Evolutionary conservation across 2,113 vertebrate species (phyloP).

Genomic region (Arizona elegans): DNA sequence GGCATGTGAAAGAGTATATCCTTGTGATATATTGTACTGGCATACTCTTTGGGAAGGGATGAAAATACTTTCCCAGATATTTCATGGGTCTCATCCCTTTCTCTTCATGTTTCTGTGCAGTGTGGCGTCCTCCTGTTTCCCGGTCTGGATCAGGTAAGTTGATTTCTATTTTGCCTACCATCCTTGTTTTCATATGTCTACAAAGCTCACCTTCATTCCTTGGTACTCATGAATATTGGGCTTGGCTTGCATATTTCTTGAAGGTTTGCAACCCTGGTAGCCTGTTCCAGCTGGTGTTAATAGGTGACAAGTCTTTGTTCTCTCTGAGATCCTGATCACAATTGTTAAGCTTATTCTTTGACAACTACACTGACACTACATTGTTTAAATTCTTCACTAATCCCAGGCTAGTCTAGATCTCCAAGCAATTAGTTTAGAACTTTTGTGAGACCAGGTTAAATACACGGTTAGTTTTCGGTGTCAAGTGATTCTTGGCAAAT

Average conservation of each 20-base stretch:
- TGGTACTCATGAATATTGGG: neutral
- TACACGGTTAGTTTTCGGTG: neutral
- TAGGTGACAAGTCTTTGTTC: neutral
- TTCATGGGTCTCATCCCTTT: neutral
- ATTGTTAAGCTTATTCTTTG: neutral
- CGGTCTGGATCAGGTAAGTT: constrained; percentile 24
- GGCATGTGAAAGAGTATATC: neutral
- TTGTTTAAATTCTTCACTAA: neutral
- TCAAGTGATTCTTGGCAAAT: neutral
- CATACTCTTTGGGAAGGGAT: neutral
- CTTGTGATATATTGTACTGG: neutral
- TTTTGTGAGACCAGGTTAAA: neutral
- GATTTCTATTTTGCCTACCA: neutral
- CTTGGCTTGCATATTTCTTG: neutral
- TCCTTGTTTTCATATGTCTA: neutral
- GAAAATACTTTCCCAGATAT: neutral
- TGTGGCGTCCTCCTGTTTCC: constrained; percentile 14
- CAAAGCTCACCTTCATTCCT: neutral
- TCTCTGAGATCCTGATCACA: neutral
- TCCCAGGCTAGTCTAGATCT: constrained; percentile 2
- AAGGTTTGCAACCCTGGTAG: neutral
- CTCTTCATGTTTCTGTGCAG: neutral
- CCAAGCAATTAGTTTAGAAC: neutral
- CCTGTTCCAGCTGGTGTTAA: neutral
- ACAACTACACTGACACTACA: neutral